Evolutionary conservation across 2,113 vertebrate genomes (phyloP).

Genomic region (Tragelaphus scriptus): DNA sequence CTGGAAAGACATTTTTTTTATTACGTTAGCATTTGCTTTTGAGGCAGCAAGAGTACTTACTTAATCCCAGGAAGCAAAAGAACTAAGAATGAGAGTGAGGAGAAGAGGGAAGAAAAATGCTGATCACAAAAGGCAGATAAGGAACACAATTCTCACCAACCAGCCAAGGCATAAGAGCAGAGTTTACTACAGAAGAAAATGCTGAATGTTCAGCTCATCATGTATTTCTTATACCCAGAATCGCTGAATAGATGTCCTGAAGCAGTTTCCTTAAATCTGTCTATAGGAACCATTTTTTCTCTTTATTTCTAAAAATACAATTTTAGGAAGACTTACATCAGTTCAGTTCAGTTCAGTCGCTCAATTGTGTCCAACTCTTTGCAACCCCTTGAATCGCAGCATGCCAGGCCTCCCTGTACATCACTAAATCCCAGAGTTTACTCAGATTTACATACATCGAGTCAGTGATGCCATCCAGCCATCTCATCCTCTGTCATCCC

Average conservation of each 20-base stretch:
- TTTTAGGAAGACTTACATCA: background rate
- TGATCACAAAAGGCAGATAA: background rate
- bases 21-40: background rate
- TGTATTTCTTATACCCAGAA: background rate
- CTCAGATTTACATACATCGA: no score
- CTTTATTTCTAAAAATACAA: background rate
- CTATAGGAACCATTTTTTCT: background rate
- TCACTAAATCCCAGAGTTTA: no score
- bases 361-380: no score
- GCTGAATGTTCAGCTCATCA: rapidly evolving
- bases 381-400: no score
- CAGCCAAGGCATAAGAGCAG: background rate
- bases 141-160: background rate
- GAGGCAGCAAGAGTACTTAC: background rate
- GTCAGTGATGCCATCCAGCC: no score
- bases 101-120: background rate
- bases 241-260: background rate
- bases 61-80: background rate
- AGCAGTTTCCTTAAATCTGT: background rate
- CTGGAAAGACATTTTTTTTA: background rate
- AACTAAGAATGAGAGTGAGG: background rate
- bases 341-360: no score
- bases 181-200: background rate
- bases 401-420: no score
- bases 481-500: no score